Conservation (phyloP, 30 jellyfish, hydroid and myxozoan genomes). For the Cassiopea andromeda region DNA sequence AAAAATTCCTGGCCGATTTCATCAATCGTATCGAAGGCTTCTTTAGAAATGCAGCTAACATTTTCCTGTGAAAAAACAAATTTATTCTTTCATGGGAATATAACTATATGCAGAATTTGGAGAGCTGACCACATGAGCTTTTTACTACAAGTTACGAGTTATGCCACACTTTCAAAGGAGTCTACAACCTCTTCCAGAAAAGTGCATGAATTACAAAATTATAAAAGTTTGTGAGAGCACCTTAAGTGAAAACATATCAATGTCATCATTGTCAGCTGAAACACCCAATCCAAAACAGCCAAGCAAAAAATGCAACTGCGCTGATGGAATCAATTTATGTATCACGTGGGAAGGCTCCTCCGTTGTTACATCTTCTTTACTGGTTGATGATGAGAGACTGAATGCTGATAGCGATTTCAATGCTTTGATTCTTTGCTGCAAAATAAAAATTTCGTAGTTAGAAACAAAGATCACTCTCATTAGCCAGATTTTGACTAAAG, state of each 20-base stretch:
- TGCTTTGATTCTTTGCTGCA: slow-evolving; percentile 33
- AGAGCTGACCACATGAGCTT: too few relatives aligned
- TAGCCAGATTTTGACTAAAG: neutral
- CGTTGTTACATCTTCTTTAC: slow-evolving; percentile 8
- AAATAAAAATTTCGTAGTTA: neutral
- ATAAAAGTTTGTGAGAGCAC: neutral
- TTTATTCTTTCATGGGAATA: neutral
- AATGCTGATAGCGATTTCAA: slow-evolving; percentile 42
- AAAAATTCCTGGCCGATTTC: slow-evolving; percentile 27
- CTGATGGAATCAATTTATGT: slow-evolving; percentile 47
- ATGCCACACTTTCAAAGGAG: too few relatives aligned
- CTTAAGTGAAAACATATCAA: slow-evolving; percentile 30
- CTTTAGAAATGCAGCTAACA: slow-evolving; percentile 11
- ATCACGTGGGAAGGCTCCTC: slow-evolving; percentile 16
- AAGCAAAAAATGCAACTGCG: slow-evolving; percentile 53
- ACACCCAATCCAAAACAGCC: slow-evolving; percentile 47
- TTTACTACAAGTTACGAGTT: too few relatives aligned
- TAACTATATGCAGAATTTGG: too few relatives aligned
- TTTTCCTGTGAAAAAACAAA: slow-evolving; percentile 11
- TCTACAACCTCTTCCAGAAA: too few relatives aligned
- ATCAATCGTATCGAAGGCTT: neutral
- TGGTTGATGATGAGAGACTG: slow-evolving; percentile 6
- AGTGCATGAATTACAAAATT: too few relatives aligned
- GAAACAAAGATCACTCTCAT: neutral
- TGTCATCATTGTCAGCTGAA: slow-evolving; percentile 5